Evolutionary conservation across 2,888 invertebrate species (phyloP), one percentile per base, ranked within the genome.

Genomic region (Heliothis peltigera): DNA sequence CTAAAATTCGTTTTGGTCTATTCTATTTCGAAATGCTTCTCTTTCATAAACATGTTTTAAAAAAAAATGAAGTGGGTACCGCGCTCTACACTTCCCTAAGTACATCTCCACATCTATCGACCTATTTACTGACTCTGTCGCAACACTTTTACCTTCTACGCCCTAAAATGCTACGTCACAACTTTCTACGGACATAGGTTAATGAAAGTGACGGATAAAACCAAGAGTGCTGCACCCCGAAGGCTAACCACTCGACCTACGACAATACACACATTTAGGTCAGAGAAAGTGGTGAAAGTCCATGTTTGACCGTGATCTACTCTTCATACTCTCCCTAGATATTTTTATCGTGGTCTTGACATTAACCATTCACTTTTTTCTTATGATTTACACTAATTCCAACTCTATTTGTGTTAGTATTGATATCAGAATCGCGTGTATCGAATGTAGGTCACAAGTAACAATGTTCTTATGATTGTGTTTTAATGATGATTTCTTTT

Each of bases 231-330:
- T 19, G 59, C 84, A 89, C 90, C 92, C 91, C 79, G 91, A 92
- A 92, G 93, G 94, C 86, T 91, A 76, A 57, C 85, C 64, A 78
- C 84, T 84, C 86, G 90, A 91, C 93, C 92, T 92, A 89, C 90
- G 86, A 89, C 91, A 91, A 89, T 82, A 83, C 81, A 64, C 81
- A 68, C 75, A 90, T 87, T 89, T 91, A 87, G 91, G 93, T 88
- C 92, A 70, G 90, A 88, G 94, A 94, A 94, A 94, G 90, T 84
- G 89, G 93, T 87, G 93, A 94, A 93, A 94, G 93, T 91, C 74
- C 84, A 84, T 83, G 86, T 89, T 87, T 90, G 91, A 87, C 91
- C 92, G 85, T 91, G 91, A 92, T 91, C 89, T 91, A 91, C 89
- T 91, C 89, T 87, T 82, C 71, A 83, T 88, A 88, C 91, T 92